Base-by-base conservation (phyloP, 2,888 invertebrate genomes). In the Epinotia bilunana region DNA sequence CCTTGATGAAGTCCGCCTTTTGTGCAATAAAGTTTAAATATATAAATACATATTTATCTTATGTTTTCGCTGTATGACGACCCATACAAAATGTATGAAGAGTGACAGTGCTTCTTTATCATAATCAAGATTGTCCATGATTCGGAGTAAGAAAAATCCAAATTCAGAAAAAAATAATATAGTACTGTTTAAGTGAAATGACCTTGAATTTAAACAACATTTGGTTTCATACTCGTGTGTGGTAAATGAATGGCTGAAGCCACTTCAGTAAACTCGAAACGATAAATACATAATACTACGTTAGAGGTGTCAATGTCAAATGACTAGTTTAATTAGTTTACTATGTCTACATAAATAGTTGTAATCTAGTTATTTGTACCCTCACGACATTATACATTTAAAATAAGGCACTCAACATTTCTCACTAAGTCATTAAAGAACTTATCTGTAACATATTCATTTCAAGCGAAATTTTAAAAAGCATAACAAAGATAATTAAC, bases 261-360 rank as follows among this genome's bases (percentile, higher is more conserved):
- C n/a, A n/a, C n/a, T 74, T 65, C 53, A 65, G 64, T n/a, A 43
- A 60, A 65, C 58, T 67, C 53, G 13, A 49, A 70, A 70, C n/a
- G 16, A 18, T 55, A 61, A 18, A 20, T 67, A 70, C 23, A 23
- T 70, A 57, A 67, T 18, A 7, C 77, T 84, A 83, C 53, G 82
- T 88, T 89, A 90, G 87, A 89, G 88, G 88, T 86, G 88, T 87
- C 83, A 78, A 79, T 86, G 88, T 87, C 83, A 78, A 79, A 70
- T 90, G 90, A 90, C 90, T 90, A 90, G 90, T 84, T 86, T 80
- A 82, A 87, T 89, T 88, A 87, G 87, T 87, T 79, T 70, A 67
- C 62, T 75, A 65, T 13, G 1, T 33, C 71, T 75, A 73, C 60
- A 73, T 70, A 72, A 62, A 75, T 72, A 64, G 18, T 61, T 69